phyloP scores from a whole-genome alignment of 1,140 invertebrate species.

The Pseudoatta argentina region DNA sequence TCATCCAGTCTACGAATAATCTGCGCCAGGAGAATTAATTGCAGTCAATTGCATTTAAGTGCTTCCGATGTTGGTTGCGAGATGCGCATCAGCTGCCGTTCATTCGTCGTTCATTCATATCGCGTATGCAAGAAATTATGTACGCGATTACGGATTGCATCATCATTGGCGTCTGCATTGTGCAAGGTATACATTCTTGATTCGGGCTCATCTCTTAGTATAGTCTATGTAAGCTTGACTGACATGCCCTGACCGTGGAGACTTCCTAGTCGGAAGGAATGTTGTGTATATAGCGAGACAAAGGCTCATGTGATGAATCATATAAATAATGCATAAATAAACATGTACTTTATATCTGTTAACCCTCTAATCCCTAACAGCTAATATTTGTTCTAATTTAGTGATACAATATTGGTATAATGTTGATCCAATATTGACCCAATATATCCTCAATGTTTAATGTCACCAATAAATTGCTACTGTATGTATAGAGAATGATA shows the following conservation, averaged over 20 bases:
- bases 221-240: constrained; percentile 49
- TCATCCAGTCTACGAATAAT: neutral
- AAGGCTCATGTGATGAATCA: constrained; percentile 66
- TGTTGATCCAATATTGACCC: too few species aligned
- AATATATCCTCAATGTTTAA: too few species aligned
- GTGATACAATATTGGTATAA: too few species aligned
- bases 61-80: neutral
- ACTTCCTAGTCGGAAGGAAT: constrained; percentile 67
- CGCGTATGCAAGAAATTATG: constrained; percentile 17
- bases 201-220: constrained; percentile 17
- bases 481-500: too few species aligned
- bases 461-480: too few species aligned
- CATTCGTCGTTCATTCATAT: constrained; percentile 20
- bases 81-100: neutral
- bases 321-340: constrained; percentile 33
- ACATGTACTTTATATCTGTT: neutral
- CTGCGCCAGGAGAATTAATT: neutral
- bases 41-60: neutral
- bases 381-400: too few species aligned
- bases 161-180: constrained; percentile 21
- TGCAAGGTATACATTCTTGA: constrained; percentile 26
- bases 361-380: too few species aligned
- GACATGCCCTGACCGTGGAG: constrained; percentile 56
- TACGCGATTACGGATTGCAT: constrained; percentile 21
- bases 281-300: constrained; percentile 61